Conservation (phyloP, 1,140 invertebrate genomes). For the Drosophila sp. region DNA sequence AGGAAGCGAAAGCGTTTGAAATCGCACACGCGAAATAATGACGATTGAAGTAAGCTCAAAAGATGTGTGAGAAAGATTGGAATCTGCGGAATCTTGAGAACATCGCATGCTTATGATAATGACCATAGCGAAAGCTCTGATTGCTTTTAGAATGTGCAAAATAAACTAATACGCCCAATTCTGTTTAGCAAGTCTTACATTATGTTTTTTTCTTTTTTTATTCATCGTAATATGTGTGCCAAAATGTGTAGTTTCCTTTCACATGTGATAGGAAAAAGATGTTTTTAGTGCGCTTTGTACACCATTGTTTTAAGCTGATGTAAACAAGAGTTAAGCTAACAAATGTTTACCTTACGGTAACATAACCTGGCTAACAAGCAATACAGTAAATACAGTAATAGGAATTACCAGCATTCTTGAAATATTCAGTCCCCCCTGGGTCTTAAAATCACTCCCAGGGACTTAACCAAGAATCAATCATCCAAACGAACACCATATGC, state of each 20-base stretch:
- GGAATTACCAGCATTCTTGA: conserved; percentile 1
- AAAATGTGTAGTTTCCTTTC: too few relatives aligned
- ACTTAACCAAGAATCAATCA: conserved; percentile 8
- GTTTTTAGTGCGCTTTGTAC: too few relatives aligned
- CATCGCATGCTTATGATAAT: conserved; percentile 19
- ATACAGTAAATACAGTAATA: background rate
- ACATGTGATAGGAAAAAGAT: too few relatives aligned
- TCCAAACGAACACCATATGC: background rate
- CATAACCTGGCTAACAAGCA: background rate
- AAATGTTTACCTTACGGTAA: conserved; percentile 1
- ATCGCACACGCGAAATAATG: conserved; percentile 71
- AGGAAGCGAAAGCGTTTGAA: conserved; percentile 72
- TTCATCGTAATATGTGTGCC: too few relatives aligned
- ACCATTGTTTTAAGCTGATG: too few relatives aligned
- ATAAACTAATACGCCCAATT: background rate
- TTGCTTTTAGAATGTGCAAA: conserved; percentile 9
- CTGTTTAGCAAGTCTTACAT: too few relatives aligned
- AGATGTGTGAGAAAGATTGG: conserved; percentile 34
- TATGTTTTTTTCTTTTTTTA: too few relatives aligned
- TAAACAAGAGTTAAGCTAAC: background rate
- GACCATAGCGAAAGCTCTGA: conserved; percentile 22
- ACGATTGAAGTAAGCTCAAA: conserved; percentile 28
- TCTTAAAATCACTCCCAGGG: background rate
- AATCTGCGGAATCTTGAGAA: conserved; percentile 22
- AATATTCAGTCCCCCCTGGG: background rate